Percentiles rank a stretch among this genome's conserved stretches.
phyloP scores from a whole-genome alignment of 2,888 invertebrate genomes.

The Tanypteryx hageni region DNA sequence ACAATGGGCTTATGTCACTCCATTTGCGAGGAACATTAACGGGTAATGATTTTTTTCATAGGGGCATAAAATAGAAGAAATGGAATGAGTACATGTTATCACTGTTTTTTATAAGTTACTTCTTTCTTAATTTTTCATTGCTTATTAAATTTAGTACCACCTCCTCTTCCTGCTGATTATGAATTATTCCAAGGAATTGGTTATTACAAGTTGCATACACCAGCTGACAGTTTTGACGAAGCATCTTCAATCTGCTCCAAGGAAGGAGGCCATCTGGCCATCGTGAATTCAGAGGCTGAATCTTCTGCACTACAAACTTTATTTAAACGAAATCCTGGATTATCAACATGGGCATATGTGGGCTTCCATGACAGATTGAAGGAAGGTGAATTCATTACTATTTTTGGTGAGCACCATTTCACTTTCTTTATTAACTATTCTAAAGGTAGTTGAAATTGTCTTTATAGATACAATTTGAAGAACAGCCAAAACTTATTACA shows the following conservation, averaged over 20 bases:
- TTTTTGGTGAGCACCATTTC: conserved; percentile 48
- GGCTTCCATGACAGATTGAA: conserved; percentile 67
- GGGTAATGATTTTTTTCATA: neutral
- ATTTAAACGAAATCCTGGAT: conserved; percentile 53
- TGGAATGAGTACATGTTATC: neutral
- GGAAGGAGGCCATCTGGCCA: conserved; percentile 67
- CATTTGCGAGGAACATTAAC: neutral
- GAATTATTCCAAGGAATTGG: conserved; percentile 37
- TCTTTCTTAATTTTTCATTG: neutral
- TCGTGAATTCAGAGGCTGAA: conserved; percentile 68
- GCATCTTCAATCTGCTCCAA: conserved; percentile 17
- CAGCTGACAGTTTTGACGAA: conserved; percentile 29
- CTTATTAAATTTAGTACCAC: neutral
- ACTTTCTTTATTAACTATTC: no score
- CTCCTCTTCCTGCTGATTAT: conserved; percentile 3
- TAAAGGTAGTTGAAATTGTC: no score
- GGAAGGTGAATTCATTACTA: conserved; percentile 67
- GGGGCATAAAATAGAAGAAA: no score
- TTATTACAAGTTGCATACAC: conserved; percentile 40
- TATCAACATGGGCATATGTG: conserved; percentile 66
- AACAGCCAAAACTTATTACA: no score
- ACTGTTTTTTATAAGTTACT: neutral
- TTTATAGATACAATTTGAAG: no score
- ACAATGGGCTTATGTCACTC: neutral
- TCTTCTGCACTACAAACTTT: conserved; percentile 65